A percentile compares a stretch with the other conserved stretches of the same genome.
Evolutionary conservation across 2,113 vertebrate species (phyloP).

Genomic region (Corythornis madagascariensis): DNA sequence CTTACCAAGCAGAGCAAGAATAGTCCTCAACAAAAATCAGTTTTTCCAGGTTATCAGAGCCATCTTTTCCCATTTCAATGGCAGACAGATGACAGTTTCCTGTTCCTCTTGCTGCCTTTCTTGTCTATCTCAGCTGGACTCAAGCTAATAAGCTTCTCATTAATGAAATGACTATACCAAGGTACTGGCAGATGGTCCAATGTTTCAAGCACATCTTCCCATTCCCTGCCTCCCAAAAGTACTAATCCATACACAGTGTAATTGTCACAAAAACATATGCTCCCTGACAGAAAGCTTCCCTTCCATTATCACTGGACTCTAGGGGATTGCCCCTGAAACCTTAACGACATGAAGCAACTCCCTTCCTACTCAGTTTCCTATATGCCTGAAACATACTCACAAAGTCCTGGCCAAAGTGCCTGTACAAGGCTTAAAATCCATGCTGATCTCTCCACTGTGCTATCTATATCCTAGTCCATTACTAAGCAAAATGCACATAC

Average conservation of each 20-base stretch:
- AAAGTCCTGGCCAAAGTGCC: background rate
- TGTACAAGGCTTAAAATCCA: background rate
- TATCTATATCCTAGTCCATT: background rate
- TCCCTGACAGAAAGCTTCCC: constrained; percentile 60
- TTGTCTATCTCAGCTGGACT: constrained; percentile 18
- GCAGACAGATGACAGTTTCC: background rate
- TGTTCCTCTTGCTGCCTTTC: background rate
- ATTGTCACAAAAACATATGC: constrained; percentile 58
- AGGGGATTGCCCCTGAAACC: background rate
- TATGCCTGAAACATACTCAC: background rate
- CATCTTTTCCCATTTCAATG: background rate
- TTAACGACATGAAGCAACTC: background rate
- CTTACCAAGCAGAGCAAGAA: background rate
- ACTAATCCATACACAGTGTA: constrained; percentile 61
- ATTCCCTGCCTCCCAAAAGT: constrained; percentile 55
- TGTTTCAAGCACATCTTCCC: constrained; percentile 31
- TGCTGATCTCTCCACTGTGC: background rate
- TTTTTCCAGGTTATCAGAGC: constrained; percentile 1
- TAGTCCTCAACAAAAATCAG: background rate
- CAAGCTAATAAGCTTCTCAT: constrained; percentile 40
- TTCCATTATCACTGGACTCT: constrained; percentile 41
- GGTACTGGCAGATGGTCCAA: constrained; percentile 58
- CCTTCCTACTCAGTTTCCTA: background rate
- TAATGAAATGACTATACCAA: constrained; percentile 51
- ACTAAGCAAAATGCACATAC: background rate